Percentiles rank a stretch among this genome's conserved stretches.
Evolutionary conservation across 2,113 vertebrate species (phyloP).

Genomic region (Rhinoptilus africanus): DNA sequence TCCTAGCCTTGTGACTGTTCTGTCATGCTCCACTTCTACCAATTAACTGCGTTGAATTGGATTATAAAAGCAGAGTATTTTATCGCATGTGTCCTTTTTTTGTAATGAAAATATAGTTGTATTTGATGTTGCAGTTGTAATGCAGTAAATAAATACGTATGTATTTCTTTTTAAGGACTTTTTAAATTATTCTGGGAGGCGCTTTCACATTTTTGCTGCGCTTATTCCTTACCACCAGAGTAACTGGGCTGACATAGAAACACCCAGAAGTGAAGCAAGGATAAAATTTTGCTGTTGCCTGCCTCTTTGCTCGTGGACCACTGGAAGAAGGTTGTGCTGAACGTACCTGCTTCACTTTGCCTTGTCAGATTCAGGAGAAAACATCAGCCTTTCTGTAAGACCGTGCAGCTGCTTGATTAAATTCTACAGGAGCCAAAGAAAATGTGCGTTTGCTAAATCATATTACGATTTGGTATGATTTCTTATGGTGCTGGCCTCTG

Average conservation of each 20-base stretch:
- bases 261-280: neutral
- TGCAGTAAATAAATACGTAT: slow-evolving; percentile 41
- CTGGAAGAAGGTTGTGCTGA: neutral
- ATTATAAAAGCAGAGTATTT: slow-evolving; percentile 5
- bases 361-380: neutral
- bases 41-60: neutral
- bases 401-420: neutral
- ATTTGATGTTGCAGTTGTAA: neutral
- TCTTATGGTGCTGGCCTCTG: neutral
- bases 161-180: slow-evolving; percentile 37
- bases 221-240: neutral
- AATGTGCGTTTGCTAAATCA: neutral
- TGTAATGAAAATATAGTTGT: neutral
- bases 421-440: neutral
- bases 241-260: slow-evolving; percentile 5
- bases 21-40: neutral
- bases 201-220: neutral
- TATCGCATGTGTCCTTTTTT: slow-evolving; percentile 29
- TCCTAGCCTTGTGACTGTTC: neutral
- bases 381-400: neutral
- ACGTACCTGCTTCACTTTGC: neutral
- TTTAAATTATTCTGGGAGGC: neutral
- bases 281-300: neutral
- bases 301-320: neutral
- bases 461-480: neutral